A percentile compares a stretch with the other conserved stretches of the same genome.
These are phyloP conservation scores for Pocillopora meandrina DNA, from an alignment of 92 coral and sea anemone genomes.

Conservation along the genomic window DNA sequence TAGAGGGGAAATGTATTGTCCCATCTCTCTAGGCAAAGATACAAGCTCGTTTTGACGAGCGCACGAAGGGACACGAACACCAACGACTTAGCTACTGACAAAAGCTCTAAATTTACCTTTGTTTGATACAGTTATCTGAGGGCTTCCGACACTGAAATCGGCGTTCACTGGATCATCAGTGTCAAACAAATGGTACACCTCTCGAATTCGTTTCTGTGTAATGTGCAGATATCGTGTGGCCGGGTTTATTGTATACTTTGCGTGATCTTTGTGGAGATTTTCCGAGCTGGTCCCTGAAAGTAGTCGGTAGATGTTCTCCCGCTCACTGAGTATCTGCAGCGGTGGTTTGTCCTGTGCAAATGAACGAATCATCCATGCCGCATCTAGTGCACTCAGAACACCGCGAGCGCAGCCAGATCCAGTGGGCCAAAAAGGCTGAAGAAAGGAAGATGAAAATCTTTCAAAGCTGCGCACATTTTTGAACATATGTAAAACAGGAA, in stretches of 20 bases:
- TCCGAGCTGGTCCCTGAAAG: slow-evolving; percentile 83
- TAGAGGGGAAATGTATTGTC: too few relatives aligned
- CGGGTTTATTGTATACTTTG: slow-evolving; percentile 89
- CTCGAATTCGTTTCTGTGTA: slow-evolving; percentile 82
- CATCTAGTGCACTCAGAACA: slow-evolving; percentile 95
- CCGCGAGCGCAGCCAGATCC: slow-evolving; percentile 99
- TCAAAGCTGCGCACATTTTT: background rate
- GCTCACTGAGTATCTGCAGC: slow-evolving; percentile 88
- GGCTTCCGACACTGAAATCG: slow-evolving; percentile 93
- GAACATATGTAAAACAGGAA: too few relatives aligned
- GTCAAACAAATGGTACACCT: slow-evolving; percentile 91
- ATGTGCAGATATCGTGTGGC: slow-evolving; percentile 80
- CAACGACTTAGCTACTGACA: too few relatives aligned
- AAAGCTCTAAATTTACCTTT: slow-evolving; percentile 64
- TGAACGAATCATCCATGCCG: slow-evolving; percentile 98
- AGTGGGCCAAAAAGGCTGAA: slow-evolving; percentile 99
- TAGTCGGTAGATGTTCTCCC: slow-evolving; percentile 92
- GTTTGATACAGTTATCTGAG: slow-evolving; percentile 46
- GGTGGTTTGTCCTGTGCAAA: slow-evolving; percentile 95
- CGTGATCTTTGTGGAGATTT: slow-evolving; percentile 87
- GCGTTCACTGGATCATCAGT: slow-evolving; percentile 97
- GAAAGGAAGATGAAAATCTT: background rate
- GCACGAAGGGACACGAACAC: too few relatives aligned
- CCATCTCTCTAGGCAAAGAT: too few relatives aligned
- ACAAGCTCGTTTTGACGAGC: too few relatives aligned